A percentile compares a stretch with the other conserved stretches of the same genome.
phyloP scores from a whole-genome alignment of 2,113 vertebrate genomes.

The Upupa epops region DNA sequence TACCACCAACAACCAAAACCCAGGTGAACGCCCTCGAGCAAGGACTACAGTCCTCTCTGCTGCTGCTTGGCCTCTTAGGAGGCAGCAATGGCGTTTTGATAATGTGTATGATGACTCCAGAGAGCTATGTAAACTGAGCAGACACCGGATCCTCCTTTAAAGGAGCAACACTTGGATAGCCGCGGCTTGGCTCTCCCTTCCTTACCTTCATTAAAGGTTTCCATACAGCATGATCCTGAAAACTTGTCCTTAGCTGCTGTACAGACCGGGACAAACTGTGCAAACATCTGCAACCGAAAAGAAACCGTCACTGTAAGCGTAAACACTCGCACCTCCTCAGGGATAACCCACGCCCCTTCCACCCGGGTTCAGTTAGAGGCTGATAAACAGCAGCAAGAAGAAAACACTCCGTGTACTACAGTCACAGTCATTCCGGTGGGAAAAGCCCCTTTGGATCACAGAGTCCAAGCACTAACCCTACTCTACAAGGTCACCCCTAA shows the following conservation, averaged over 20 bases:
- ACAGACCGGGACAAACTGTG: constrained; percentile 98
- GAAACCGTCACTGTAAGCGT: not conserved
- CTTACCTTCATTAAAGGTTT: constrained; percentile 98
- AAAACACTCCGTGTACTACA: not conserved
- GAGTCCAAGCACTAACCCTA: too few species aligned
- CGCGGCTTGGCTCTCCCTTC: not conserved
- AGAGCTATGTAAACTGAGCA: not conserved
- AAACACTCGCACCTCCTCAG: not conserved
- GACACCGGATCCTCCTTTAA: not conserved
- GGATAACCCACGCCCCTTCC: not conserved
- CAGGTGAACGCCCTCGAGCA: not conserved
- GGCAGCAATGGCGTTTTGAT: not conserved
- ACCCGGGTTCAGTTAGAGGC: not conserved
- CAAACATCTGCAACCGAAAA: constrained; percentile 87
- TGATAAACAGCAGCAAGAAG: not conserved
- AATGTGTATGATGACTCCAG: not conserved
- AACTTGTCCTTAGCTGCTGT: constrained; percentile 97
- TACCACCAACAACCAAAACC: too few species aligned
- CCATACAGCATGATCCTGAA: constrained; percentile 98
- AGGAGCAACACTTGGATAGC: not conserved
- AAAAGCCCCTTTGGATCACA: too few species aligned
- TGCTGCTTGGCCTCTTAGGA: not conserved
- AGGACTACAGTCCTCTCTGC: not conserved
- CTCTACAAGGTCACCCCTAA: too few species aligned
- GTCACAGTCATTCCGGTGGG: too few species aligned